phyloP scores from a whole-genome alignment of 1,140 invertebrate species.

The Drosophila bocqueti region DNA sequence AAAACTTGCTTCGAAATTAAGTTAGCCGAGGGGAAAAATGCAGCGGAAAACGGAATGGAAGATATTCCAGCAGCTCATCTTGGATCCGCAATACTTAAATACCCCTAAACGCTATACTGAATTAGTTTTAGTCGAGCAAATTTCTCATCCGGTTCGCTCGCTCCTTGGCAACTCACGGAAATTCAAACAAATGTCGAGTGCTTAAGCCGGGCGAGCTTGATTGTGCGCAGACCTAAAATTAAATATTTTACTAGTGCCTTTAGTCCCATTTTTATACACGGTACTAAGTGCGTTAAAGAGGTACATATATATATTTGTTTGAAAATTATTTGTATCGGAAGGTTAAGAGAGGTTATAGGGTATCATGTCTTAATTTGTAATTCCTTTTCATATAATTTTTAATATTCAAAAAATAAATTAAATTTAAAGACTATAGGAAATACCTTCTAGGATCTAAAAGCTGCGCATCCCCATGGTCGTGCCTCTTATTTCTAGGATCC shows the following conservation, averaged over 20 bases:
- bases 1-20: constrained; percentile 79
- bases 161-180: constrained; percentile 2
- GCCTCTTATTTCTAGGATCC: not conserved
- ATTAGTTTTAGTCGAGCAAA: constrained; percentile 17
- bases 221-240: constrained; percentile 52
- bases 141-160: constrained; percentile 1
- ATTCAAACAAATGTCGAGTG: constrained; percentile 26
- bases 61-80: constrained; percentile 10
- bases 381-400: not conserved
- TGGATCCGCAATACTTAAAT: constrained; percentile 7
- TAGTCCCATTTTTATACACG: constrained; percentile 6
- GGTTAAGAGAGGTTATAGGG: too few relatives aligned
- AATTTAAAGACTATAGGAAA: not conserved
- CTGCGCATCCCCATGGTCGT: not conserved
- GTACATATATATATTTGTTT: not conserved
- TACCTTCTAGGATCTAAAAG: rapidly evolving
- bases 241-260: constrained; percentile 62
- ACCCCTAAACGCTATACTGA: not conserved
- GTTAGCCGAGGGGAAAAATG: constrained; percentile 65
- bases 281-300: too few relatives aligned
- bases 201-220: constrained; percentile 6
- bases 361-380: too few relatives aligned
- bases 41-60: constrained; percentile 49
- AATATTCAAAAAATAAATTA: not conserved
- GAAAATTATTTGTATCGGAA: too few relatives aligned